Conservation (phyloP, 2,888 invertebrate species). For the Vanessa cardui region DNA sequence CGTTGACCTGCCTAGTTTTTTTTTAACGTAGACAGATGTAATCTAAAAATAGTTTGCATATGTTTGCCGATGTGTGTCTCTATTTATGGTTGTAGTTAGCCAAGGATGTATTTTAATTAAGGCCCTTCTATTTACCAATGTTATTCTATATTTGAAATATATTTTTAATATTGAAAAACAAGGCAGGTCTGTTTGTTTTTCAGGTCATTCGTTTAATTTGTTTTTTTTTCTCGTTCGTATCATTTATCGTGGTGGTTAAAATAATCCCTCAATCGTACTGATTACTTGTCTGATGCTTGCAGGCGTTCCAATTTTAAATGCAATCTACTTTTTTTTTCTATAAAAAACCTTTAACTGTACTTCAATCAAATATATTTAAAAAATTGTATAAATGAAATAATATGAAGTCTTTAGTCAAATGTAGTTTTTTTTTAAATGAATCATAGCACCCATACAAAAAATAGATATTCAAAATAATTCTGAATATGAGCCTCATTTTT, state of each 20-base stretch:
- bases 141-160: background rate
- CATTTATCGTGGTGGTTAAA: background rate
- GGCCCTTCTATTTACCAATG: constrained; percentile 1
- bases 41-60: constrained; percentile 45
- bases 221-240: background rate
- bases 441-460: background rate
- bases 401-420: too few species aligned
- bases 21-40: constrained; percentile 42
- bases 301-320: background rate
- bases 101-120: constrained; percentile 20
- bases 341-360: too few species aligned
- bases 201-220: background rate
- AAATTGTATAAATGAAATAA: too few species aligned
- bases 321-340: background rate
- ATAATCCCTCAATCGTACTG: background rate
- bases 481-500: background rate
- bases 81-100: constrained; percentile 24
- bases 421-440: too few species aligned
- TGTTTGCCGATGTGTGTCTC: constrained; percentile 29
- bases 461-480: background rate
- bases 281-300: background rate
- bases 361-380: too few species aligned
- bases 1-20: constrained; percentile 44
- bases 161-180: background rate
- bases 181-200: background rate